A percentile compares a stretch with the other conserved stretches of the same genome.
Evolutionary conservation across 1,140 invertebrate genomes (phyloP).

Genomic region (Lepidurus arcticus): DNA sequence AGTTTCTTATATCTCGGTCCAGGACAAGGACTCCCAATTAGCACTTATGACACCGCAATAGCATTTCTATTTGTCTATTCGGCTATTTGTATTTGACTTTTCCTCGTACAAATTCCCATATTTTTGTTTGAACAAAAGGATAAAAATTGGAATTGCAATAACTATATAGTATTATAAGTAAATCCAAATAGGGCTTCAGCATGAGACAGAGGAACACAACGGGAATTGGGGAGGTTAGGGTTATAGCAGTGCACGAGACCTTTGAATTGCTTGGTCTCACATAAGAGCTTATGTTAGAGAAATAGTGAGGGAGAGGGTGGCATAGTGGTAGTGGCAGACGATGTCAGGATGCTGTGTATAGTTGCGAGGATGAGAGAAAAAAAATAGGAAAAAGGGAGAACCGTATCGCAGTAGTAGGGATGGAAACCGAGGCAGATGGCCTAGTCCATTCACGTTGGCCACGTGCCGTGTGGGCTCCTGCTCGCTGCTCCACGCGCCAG

Average conservation of each 20-base stretch:
- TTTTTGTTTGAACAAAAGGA: too few relatives aligned
- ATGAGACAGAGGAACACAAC: not conserved
- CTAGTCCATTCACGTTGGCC: constrained; percentile 9
- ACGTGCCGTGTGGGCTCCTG: constrained; percentile 20
- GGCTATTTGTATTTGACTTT: too few relatives aligned
- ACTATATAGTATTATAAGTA: too few relatives aligned
- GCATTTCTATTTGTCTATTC: too few relatives aligned
- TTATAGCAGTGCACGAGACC: constrained; percentile 14
- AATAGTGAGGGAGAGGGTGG: constrained; percentile 8
- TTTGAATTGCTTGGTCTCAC: constrained; percentile 4
- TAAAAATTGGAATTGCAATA: too few relatives aligned
- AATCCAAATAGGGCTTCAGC: not conserved
- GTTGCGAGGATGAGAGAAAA: constrained; percentile 5
- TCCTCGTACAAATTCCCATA: too few relatives aligned
- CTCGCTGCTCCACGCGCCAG: constrained; percentile 16
- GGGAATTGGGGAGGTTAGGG: not conserved
- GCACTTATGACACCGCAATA: too few relatives aligned
- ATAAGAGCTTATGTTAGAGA: constrained; percentile 15
- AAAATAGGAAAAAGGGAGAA: not conserved
- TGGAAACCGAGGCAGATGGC: constrained; percentile 20
- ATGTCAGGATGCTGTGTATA: constrained; percentile 18
- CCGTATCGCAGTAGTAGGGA: not conserved
- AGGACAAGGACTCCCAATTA: not conserved
- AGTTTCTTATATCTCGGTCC: not conserved
- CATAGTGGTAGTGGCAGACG: constrained; percentile 21